These are phyloP conservation scores for Phataginus tetradactyla DNA, from an alignment of 2,797 vertebrate genomes.

Conservation along the genomic window DNA sequence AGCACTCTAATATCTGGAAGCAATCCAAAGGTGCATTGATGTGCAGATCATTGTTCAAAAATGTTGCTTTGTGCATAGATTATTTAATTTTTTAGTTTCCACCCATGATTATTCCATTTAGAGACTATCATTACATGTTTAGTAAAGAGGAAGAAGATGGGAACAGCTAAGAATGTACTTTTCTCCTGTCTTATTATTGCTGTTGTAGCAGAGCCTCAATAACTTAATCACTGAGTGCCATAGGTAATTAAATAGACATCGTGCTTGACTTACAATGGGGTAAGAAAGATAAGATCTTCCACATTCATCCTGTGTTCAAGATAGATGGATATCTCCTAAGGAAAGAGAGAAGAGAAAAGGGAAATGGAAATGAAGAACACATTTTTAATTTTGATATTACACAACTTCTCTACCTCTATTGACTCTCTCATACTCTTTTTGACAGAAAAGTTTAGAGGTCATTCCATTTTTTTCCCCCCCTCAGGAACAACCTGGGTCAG, in stretches of 20 bases:
- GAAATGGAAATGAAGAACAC: not conserved
- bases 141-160: not conserved
- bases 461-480: not conserved
- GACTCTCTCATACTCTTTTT: not conserved
- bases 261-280: not conserved
- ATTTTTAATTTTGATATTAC: not conserved
- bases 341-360: not conserved
- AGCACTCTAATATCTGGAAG: not conserved
- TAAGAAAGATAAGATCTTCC: too few relatives aligned
- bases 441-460: not conserved
- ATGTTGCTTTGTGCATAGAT: not conserved
- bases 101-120: not conserved
- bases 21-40: not conserved
- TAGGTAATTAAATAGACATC: not conserved
- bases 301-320: not conserved
- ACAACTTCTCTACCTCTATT: not conserved
- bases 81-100: not conserved
- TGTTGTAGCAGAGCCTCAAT: not conserved
- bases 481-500: constrained; percentile 92
- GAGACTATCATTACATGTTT: not conserved
- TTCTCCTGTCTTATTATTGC: not conserved
- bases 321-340: not conserved
- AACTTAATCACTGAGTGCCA: not conserved
- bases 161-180: not conserved
- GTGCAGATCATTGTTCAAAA: not conserved